These are phyloP conservation scores for Cladorhizidae sp. DNA, from an alignment of 37 sponge, comb jelly and placozoan genomes.

Conservation along the genomic window DNA sequence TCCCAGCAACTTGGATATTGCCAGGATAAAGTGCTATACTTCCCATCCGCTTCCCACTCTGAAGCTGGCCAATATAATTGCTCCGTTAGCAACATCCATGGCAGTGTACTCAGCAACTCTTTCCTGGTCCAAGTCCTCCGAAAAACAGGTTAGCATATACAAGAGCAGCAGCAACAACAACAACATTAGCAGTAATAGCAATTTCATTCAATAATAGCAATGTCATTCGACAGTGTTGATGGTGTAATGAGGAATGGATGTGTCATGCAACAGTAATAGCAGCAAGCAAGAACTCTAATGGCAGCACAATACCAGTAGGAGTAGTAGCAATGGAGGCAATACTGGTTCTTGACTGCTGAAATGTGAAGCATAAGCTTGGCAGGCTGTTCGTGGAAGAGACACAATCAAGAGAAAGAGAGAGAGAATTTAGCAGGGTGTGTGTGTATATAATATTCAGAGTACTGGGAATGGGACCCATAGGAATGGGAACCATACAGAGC, in stretches of 20 bases:
- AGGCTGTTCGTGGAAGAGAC: too few species aligned
- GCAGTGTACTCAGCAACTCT: conserved; percentile 35
- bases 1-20: conserved; percentile 16
- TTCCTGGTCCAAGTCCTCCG: neutral
- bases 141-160: conserved; percentile 8
- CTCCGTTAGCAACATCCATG: conserved; percentile 34
- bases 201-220: too few species aligned
- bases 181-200: neutral
- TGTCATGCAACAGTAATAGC: neutral
- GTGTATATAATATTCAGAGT: too few species aligned
- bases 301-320: too few species aligned
- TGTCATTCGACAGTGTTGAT: neutral
- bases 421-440: too few species aligned
- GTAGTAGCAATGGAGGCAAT: too few species aligned
- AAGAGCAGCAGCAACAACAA: too few species aligned
- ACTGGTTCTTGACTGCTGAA: too few species aligned
- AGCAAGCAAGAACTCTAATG: neutral
- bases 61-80: conserved; percentile 51
- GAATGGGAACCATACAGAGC: too few species aligned
- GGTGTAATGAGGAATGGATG: neutral
- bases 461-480: too few species aligned
- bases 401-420: too few species aligned
- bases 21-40: neutral
- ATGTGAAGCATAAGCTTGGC: too few species aligned
- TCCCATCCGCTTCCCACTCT: neutral